Percentiles rank a stretch among this genome's conserved stretches.
These are phyloP conservation scores for Amphimedon queenslandica DNA, from an alignment of 37 sponge, comb jelly and placozoan genomes.

Conservation along the genomic window DNA sequence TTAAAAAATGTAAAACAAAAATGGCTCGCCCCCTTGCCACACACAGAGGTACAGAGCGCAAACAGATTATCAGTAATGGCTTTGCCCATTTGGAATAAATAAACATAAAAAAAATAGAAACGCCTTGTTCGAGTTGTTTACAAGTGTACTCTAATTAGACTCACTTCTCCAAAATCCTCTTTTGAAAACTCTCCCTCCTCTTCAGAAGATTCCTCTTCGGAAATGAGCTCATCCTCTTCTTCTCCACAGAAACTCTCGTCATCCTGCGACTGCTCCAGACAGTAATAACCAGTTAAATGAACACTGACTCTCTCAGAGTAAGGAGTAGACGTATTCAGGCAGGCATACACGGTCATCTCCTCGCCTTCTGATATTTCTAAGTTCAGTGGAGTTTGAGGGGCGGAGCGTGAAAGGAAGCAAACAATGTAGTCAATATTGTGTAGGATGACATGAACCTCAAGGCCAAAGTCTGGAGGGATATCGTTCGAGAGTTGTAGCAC, in stretches of 20 bases:
- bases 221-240: conserved; percentile 4
- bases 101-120: no score
- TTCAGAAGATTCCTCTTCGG: no score
- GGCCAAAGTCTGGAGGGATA: neutral
- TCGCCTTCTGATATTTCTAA: conserved; percentile 31
- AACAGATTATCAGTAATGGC: no score
- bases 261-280: neutral
- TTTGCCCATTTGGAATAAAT: no score
- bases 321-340: neutral
- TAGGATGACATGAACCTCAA: conserved; percentile 14
- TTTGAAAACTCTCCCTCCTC: no score
- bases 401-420: neutral
- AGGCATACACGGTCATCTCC: conserved; percentile 26
- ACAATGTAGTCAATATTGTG: conserved; percentile 27
- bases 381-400: conserved; percentile 11
- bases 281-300: conserved; percentile 16
- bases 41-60: no score
- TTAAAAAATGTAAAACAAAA: no score
- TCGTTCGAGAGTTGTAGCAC: neutral
- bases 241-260: neutral
- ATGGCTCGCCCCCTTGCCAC: no score
- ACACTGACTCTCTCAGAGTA: neutral
- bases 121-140: no score
- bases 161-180: neutral
- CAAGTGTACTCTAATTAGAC: no score